Base-by-base conservation (phyloP, 2,888 invertebrate genomes). In the Philereme vetulata region DNA sequence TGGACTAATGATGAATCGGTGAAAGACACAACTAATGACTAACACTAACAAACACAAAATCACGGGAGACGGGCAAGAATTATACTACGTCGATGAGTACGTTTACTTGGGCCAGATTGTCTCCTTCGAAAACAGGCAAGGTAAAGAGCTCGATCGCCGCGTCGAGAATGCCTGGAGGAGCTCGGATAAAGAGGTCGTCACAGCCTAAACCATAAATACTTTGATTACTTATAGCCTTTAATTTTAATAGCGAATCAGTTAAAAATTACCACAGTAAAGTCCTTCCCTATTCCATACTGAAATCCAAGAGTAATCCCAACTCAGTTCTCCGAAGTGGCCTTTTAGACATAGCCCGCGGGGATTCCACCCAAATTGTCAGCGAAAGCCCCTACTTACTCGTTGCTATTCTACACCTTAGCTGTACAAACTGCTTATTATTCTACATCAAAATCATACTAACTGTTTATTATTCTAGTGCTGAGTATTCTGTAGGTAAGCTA, bases 321-420 rank as follows among this genome's bases (percentile, higher is more conserved):
- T 43, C 50, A 59, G 51, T 65, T 66, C 66, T 50, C 46, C 59
- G 68, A 65, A 65, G 56, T 51, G 64, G 48, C 61, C 52, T 64
- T 61, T 68, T 67, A 55, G 57, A 61, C 48, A 63, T 64, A 64
- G 76, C 76, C 78, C 66, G 71, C 64, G 76, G 78, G 72, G 68
- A 72, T 73, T 72, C 9, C 68, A 57, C 64, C 68, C 68, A 73
- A 77, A 72, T 75, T 71, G 70, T 72, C 65, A 65, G 64, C 64
- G 64, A 67, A 65, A 71, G 70, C 72, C 21, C 70, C 69, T 73
- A 74, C 72, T 70, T 42, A 52, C 52, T 48, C 36, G 7, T 44
- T 8, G 4, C 32, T 36, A 50, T 55, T 55, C 48, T 35, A 42
- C 33, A 6, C 21, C 49, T 36, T 36, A 36, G 32, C 43, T 42